Evolutionary conservation across 2,888 invertebrate species (phyloP).

Genomic region (Ectobius pallidus): DNA sequence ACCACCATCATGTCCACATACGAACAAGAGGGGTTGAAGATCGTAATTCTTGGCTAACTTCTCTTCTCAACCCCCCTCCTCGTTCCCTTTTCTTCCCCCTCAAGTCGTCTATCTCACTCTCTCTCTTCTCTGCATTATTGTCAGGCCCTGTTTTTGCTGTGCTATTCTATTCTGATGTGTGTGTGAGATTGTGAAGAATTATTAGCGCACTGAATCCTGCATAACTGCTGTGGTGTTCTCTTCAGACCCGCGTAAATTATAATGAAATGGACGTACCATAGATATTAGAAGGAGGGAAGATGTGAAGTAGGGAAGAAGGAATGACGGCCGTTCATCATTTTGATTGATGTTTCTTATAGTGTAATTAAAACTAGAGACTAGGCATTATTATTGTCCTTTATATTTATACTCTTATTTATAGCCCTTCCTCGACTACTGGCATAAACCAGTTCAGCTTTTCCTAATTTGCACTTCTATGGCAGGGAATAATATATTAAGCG

Average conservation of each 20-base stretch:
- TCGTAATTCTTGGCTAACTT: slow-evolving; percentile 37
- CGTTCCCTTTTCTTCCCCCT: too few species aligned
- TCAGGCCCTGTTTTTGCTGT: slow-evolving; percentile 36
- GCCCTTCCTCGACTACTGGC: neutral
- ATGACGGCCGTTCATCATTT: slow-evolving; percentile 58
- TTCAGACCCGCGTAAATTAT: slow-evolving; percentile 39
- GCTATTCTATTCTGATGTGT: slow-evolving; percentile 37
- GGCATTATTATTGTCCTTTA: slow-evolving; percentile 15
- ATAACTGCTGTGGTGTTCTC: slow-evolving; percentile 36
- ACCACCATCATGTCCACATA: slow-evolving; percentile 14
- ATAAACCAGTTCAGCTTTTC: slow-evolving; percentile 29
- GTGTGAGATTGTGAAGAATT: slow-evolving; percentile 42
- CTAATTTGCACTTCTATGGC: slow-evolving; percentile 43
- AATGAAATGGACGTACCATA: slow-evolving; percentile 38
- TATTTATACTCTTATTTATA: slow-evolving; percentile 7
- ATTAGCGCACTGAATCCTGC: slow-evolving; percentile 38
- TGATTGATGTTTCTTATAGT: slow-evolving; percentile 56
- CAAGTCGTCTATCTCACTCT: slow-evolving; percentile 17
- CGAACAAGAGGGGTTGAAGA: slow-evolving; percentile 14
- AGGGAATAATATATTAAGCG: too few species aligned
- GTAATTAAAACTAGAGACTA: slow-evolving; percentile 56
- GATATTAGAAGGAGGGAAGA: slow-evolving; percentile 19
- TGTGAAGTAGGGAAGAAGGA: slow-evolving; percentile 20
- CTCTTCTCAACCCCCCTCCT: slow-evolving; percentile 13
- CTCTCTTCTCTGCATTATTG: slow-evolving; percentile 40